phyloP scores from a whole-genome alignment of 2,113 vertebrate genomes.

The Marcusenius ussheri region DNA sequence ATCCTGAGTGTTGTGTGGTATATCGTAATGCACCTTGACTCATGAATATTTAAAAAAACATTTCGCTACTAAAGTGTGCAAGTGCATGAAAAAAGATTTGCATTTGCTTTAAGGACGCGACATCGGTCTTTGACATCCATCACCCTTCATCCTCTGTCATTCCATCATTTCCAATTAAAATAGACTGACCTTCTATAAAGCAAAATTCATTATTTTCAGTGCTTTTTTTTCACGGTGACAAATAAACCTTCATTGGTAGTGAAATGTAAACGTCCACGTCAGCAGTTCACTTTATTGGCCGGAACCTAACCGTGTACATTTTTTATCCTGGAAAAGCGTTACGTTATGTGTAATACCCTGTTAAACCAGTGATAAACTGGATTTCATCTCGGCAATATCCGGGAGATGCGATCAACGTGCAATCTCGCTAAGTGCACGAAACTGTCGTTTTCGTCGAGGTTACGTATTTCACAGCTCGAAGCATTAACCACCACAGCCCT shows the following conservation, averaged over 20 bases:
- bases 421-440: slow-evolving; percentile 65
- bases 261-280: slow-evolving; percentile 50
- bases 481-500: slow-evolving; percentile 35
- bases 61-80: slow-evolving; percentile 35
- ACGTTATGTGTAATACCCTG: slow-evolving; percentile 52
- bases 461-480: slow-evolving; percentile 54
- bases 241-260: slow-evolving; percentile 50
- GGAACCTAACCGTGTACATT: slow-evolving; percentile 38
- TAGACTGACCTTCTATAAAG: slow-evolving; percentile 52
- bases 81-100: slow-evolving; percentile 46
- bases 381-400: slow-evolving; percentile 53
- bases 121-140: slow-evolving; percentile 50
- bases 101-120: slow-evolving; percentile 51
- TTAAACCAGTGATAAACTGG: slow-evolving; percentile 54
- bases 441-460: slow-evolving; percentile 56
- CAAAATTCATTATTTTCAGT: slow-evolving; percentile 54
- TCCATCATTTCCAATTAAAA: slow-evolving; percentile 46
- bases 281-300: slow-evolving; percentile 53
- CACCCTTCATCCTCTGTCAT: slow-evolving; percentile 29
- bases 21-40: neutral
- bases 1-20: neutral
- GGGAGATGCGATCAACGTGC: slow-evolving; percentile 54
- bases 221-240: slow-evolving; percentile 45
- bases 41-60: neutral
- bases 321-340: slow-evolving; percentile 41